Percentiles rank a stretch among this genome's conserved stretches.
These are phyloP conservation scores for Rhabditoides inermis DNA, from an alignment of 2,888 invertebrate genomes.

Conservation along the genomic window DNA sequence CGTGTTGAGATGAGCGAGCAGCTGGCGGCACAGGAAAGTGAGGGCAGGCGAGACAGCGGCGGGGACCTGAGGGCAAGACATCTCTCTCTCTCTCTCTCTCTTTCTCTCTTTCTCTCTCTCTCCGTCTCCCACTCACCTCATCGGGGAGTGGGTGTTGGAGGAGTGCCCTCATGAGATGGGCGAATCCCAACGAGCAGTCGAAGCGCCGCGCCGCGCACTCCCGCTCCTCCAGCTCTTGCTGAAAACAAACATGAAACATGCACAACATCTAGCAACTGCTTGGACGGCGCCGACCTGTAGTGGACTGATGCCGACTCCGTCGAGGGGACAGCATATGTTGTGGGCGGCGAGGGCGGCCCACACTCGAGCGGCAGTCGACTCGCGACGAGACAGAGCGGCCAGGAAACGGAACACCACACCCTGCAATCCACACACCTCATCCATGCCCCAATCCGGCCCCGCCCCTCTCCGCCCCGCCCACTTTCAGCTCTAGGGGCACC, in stretches of 20 bases:
- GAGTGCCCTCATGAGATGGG: constrained; percentile 30
- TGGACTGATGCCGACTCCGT: not conserved
- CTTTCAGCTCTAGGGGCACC: constrained; percentile 24
- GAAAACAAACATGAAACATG: constrained; percentile 6
- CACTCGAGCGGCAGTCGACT: constrained; percentile 20
- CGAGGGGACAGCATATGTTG: constrained; percentile 18
- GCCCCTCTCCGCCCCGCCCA: no score
- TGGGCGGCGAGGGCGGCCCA: constrained; percentile 32
- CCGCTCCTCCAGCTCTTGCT: constrained; percentile 42
- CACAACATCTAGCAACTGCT: constrained; percentile 5
- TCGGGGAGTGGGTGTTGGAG: constrained; percentile 15
- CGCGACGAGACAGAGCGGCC: constrained; percentile 30
- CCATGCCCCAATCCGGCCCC: no score
- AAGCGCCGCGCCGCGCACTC: constrained; percentile 33
- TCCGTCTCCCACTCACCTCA: no score
- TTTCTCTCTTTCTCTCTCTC: no score
- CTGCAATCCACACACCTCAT: no score
- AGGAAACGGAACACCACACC: constrained; percentile 29
- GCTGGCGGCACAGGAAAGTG: no score
- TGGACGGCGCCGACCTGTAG: no score
- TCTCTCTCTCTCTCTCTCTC: no score
- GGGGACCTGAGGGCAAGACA: no score
- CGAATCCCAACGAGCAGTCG: constrained; percentile 35
- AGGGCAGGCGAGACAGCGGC: no score
- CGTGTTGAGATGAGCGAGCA: not conserved